Percentiles rank a stretch among this genome's conserved stretches.
Conservation (phyloP, 1,140 invertebrate species). For the Leptinotarsa undecemlineata region DNA sequence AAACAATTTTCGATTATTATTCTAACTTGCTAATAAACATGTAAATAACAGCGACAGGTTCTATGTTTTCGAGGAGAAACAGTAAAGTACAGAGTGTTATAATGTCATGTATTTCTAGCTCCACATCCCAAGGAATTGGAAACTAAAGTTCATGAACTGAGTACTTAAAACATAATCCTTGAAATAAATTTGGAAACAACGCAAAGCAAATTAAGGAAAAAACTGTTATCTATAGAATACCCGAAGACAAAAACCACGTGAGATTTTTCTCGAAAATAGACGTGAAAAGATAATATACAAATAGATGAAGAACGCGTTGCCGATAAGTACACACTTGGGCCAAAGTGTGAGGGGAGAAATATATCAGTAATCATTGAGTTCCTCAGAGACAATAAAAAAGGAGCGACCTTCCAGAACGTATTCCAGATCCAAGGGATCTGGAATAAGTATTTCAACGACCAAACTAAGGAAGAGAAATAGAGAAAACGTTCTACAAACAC, state of each 20-base stretch:
- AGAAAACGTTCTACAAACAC: constrained; percentile 5
- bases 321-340: neutral
- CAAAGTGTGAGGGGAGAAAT: neutral
- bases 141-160: neutral
- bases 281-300: too few relatives aligned
- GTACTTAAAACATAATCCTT: neutral
- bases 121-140: neutral
- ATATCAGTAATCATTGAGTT: neutral
- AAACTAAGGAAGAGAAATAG: neutral
- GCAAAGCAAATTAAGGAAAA: constrained; percentile 5
- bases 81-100: too few relatives aligned
- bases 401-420: neutral
- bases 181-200: neutral
- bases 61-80: too few relatives aligned
- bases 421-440: neutral
- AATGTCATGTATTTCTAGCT: too few relatives aligned
- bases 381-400: neutral
- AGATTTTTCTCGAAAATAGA: neutral
- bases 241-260: neutral
- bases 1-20: too few relatives aligned
- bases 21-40: too few relatives aligned
- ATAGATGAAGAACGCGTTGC: neutral
- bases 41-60: too few relatives aligned
- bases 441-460: neutral
- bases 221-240: neutral